Evolutionary conservation across 2,888 invertebrate species (phyloP), one percentile per base, ranked within the genome.

Genomic region (Ceramica pisi): DNA sequence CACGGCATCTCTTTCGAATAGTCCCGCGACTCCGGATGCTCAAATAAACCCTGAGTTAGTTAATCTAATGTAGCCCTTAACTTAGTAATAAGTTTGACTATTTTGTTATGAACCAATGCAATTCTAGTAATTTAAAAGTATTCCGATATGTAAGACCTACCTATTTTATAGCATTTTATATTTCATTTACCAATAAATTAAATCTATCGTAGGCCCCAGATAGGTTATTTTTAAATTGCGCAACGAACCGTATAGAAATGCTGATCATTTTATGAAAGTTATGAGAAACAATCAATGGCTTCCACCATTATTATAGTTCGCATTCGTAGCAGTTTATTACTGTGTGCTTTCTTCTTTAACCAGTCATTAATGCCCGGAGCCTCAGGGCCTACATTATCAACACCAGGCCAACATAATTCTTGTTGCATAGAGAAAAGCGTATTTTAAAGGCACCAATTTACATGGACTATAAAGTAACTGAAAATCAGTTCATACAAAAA

Each of bases 271-370:
- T 31, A 73, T 55, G 74, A 82, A 70, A 82, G 77, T 61, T 67
- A 57, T 70, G 46, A 61, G 65, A 77, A 74, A 71, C 61, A 53
- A 59, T 44, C 59, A 61, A 76, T 41, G 26, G 9, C 6, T 55
- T 68, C 41, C 41, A 68, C 50, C 26, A 79, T 66, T 73, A 63
- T 64, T 70, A 67, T 35, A 71, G 46, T 55, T 56, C n/a, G n/a
- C 60, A 0, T 59, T 53, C 21, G 26, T 63, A 60, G 55, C 57
- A 26, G 19, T 56, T 67, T 67, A 72, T 71, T 55, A 66, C 23
- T 21, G 19, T 35, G 50, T 60, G 53, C 71, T 76, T 80, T 82
- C 73, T 81, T 77, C 26, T 23, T 10, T 16, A 67, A 35, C 59
- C 60, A 8, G 3, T 64, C n/a, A 74, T 70, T 79, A 79, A n/a